These are phyloP conservation scores for Falco novaeseelandiae DNA, from an alignment of 2,797 vertebrate species.

Conservation along the genomic window DNA sequence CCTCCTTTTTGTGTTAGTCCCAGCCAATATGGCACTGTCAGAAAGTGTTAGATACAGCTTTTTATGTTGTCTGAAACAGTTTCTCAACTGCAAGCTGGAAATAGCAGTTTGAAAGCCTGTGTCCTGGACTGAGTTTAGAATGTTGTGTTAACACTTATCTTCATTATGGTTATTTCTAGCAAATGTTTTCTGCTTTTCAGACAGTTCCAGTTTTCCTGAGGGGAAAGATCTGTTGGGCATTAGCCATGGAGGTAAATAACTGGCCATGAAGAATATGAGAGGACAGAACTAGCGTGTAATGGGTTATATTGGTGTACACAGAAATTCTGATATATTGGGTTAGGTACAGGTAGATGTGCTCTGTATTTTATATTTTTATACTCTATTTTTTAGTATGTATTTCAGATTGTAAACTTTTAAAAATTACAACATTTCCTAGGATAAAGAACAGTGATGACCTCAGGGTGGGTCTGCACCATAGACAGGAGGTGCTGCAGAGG, in stretches of 20 bases:
- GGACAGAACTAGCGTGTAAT: not conserved
- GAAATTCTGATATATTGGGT: not conserved
- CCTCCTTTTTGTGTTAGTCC: slow-evolving; percentile 11
- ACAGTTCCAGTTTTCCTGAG: not conserved
- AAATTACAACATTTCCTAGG: not conserved
- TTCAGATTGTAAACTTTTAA: not conserved
- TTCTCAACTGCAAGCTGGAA: slow-evolving; percentile 48
- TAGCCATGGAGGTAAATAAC: not conserved
- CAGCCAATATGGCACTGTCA: slow-evolving; percentile 60
- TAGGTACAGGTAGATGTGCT: not conserved
- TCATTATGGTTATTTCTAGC: slow-evolving; percentile 44
- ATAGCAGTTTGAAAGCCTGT: slow-evolving; percentile 25
- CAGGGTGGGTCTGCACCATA: not conserved
- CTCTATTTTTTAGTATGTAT: not conserved
- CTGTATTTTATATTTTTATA: not conserved
- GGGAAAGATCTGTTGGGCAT: not conserved
- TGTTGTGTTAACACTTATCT: slow-evolving; percentile 38
- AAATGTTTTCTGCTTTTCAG: slow-evolving; percentile 34
- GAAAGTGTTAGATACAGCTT: slow-evolving; percentile 51
- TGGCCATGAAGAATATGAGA: not conserved
- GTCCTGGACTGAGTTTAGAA: not conserved
- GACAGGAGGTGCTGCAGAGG: not conserved
- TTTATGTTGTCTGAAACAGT: slow-evolving; percentile 52
- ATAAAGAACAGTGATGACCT: not conserved
- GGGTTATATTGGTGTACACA: not conserved